Evolutionary conservation across 2,888 invertebrate species (phyloP).

Genomic region (Ochlodes sylvanus): DNA sequence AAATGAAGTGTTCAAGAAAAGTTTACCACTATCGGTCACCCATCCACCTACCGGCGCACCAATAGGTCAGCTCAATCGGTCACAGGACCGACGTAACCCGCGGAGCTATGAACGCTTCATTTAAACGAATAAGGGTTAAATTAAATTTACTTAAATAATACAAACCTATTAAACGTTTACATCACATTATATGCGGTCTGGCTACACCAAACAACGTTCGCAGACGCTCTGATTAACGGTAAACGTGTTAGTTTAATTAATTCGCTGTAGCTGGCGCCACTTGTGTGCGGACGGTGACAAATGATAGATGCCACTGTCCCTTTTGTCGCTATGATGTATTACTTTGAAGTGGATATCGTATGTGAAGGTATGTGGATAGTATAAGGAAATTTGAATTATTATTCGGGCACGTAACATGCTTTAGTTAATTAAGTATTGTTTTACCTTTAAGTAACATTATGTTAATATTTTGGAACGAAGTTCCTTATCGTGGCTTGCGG

Average conservation of each 20-base stretch:
- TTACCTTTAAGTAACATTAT: not conserved
- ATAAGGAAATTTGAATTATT: slow-evolving; percentile 8
- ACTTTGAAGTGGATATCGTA: slow-evolving; percentile 8
- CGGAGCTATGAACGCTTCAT: no score
- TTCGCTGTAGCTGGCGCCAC: slow-evolving; percentile 58
- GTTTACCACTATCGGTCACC: no score
- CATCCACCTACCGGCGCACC: no score
- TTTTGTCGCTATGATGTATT: slow-evolving; percentile 34
- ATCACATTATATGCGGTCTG: slow-evolving; percentile 21
- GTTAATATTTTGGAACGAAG: no score
- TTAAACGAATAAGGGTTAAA: not conserved
- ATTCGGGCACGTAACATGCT: not conserved
- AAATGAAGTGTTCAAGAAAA: no score
- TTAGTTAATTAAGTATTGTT: not conserved
- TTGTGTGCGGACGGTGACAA: slow-evolving; percentile 42
- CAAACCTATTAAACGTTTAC: no score
- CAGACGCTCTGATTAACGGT: slow-evolving; percentile 54
- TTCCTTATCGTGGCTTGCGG: no score
- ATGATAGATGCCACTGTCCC: slow-evolving; percentile 41
- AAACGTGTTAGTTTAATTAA: slow-evolving; percentile 59
- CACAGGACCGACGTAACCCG: no score
- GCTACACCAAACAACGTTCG: slow-evolving; percentile 7
- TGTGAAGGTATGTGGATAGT: not conserved
- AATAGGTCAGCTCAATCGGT: no score
- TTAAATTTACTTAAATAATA: not conserved